Evolutionary conservation across 2,888 invertebrate species (phyloP).

Genomic region (Siphlonurus alternatus): DNA sequence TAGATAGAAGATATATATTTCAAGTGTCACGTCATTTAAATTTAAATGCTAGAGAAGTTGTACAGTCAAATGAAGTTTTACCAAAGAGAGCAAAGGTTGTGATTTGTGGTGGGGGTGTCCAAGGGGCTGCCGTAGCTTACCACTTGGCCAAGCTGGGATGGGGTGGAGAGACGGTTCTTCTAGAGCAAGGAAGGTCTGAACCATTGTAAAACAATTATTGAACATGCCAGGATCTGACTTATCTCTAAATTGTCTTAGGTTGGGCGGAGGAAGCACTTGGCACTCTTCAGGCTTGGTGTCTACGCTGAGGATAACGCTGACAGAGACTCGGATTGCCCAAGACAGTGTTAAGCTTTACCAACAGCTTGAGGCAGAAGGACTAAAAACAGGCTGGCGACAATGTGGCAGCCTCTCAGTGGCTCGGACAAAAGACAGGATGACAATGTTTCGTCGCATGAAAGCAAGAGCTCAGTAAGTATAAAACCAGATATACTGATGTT

Average conservation of each 20-base stretch:
- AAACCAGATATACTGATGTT: not conserved
- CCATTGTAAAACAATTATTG: not conserved
- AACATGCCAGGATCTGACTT: not conserved
- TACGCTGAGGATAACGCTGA: constrained; percentile 64
- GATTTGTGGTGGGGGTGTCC: constrained; percentile 82
- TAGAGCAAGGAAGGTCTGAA: constrained; percentile 67
- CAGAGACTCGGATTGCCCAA: constrained; percentile 66
- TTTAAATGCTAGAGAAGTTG: not conserved
- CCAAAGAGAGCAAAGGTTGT: constrained; percentile 52
- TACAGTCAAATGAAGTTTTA: constrained; percentile 7
- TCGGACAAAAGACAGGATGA: constrained; percentile 70
- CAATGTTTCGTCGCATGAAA: constrained; percentile 64
- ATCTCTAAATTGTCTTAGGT: constrained; percentile 26
- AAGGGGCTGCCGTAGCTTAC: constrained; percentile 84
- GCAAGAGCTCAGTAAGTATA: constrained; percentile 25
- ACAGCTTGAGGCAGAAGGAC: constrained; percentile 51
- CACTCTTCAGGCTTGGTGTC: constrained; percentile 65
- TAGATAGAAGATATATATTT: not conserved
- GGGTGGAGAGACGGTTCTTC: constrained; percentile 60
- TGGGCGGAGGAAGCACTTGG: constrained; percentile 68
- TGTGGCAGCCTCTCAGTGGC: constrained; percentile 81
- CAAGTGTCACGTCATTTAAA: not conserved
- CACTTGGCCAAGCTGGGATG: constrained; percentile 70
- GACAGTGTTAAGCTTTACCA: constrained; percentile 59
- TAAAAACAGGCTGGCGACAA: constrained; percentile 76